Base-by-base conservation (phyloP, 2,113 vertebrate genomes). In the Crocuta crocuta region DNA sequence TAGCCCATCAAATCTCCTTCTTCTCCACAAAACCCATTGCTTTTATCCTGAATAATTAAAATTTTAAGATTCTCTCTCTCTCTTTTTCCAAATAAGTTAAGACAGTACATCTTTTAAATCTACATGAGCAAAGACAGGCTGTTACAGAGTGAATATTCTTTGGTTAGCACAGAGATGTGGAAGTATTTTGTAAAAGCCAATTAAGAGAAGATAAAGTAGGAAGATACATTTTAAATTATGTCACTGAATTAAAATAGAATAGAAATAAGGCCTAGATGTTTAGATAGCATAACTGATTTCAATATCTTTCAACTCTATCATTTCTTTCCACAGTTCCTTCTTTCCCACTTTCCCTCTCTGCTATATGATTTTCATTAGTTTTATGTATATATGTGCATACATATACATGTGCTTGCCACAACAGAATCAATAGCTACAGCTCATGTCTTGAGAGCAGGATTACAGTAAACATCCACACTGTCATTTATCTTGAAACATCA, bases 11-110 rank as follows among this genome's bases (percentile, higher is more conserved):
- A 95, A 68, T 35, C 19, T 80, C 53, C 53, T 86, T 95, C 11
- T 90, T n/a, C 23, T 86, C n/a, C 21, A 23, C 55, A 90, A 86
- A 97, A 83, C n/a, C 31, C 17, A 79, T 82, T n/a, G 4, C 31
- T 94, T 79, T 92, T 24, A 71, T n/a, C 13, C 4, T 84, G 28
- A 96, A 90, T 55, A 68, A 92, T 94, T 95, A 95, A 97, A 83
- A 94, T 73, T 73, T 87, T 24, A 63, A 93, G 26, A 43, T 80
- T 87, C 2, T 26, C 39, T 91, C 10, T 26, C 85, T 63, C 33
- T 35, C n/a, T 35, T 65, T 76, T 15, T 45, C 53, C 26, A 84
- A 7, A 12, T 86, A 50, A 50, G 8, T 82, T 89, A 90, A 28
- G 17, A 71, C 17, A 76, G 21, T 10, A 45, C 50, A 50, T 58